phyloP scores from a whole-genome alignment of 2,888 invertebrate genomes.

The Gastracanthus pulcherrimus region DNA sequence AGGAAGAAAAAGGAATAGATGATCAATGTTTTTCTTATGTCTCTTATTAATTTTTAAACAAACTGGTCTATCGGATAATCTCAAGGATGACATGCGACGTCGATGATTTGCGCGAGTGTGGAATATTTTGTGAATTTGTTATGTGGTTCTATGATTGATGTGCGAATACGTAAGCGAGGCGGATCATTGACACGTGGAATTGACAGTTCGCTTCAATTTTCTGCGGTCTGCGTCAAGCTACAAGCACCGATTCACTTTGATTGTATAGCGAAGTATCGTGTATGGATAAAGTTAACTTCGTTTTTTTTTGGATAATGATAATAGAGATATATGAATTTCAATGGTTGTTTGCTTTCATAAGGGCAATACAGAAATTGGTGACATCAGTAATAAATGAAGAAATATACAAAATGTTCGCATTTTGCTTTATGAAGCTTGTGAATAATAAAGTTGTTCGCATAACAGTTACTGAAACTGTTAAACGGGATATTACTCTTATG shows the following conservation, averaged over 20 bases:
- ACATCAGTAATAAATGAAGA: neutral
- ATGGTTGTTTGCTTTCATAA: neutral
- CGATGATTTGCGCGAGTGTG: conserved; percentile 15
- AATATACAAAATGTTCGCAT: too few species aligned
- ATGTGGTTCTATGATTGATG: neutral
- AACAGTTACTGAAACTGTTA: neutral
- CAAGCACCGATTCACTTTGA: too few species aligned
- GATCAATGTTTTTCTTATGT: neutral
- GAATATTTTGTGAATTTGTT: neutral
- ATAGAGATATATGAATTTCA: neutral
- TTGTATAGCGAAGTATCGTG: too few species aligned
- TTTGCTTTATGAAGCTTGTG: neutral
- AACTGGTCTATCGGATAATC: neutral
- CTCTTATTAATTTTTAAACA: neutral
- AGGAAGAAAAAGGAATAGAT: neutral
- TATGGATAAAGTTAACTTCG: too few species aligned
- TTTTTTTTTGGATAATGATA: neutral
- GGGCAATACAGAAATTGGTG: too few species aligned
- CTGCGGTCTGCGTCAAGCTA: too few species aligned
- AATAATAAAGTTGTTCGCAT: neutral
- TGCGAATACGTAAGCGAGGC: neutral
- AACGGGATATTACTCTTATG: neutral
- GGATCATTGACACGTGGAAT: too few species aligned
- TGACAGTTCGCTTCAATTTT: too few species aligned
- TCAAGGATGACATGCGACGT: neutral